Conservation (phyloP, 2,113 vertebrate species). For the Bos taurus region DNA sequence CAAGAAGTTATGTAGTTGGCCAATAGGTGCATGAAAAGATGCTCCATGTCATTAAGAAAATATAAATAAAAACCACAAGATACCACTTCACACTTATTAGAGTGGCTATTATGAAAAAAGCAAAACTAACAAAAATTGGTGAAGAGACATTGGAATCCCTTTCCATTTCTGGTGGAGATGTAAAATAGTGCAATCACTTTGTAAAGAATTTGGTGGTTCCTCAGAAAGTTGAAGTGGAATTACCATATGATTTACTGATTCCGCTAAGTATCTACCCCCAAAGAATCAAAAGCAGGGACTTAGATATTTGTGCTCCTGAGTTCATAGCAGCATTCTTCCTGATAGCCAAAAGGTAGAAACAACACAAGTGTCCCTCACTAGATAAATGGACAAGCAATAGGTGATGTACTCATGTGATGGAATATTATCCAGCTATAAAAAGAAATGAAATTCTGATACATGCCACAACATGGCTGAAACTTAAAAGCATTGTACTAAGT, state of each 20-base stretch:
- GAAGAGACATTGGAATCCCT: background rate
- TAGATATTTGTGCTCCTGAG: background rate
- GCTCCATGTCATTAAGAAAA: background rate
- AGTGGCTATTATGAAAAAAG: background rate
- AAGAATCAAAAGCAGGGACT: background rate
- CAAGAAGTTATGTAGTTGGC: background rate
- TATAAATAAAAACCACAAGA: background rate
- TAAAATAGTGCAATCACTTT: background rate
- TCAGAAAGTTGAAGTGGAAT: background rate
- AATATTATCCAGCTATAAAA: background rate
- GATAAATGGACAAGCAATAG: background rate
- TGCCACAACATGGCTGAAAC: background rate
- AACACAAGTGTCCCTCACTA: background rate
- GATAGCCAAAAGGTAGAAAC: background rate
- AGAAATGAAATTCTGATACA: background rate
- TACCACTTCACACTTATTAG: background rate
- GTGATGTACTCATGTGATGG: background rate
- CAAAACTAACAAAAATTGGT: background rate
- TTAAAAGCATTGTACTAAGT: background rate
- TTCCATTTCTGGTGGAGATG: background rate
- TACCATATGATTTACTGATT: background rate
- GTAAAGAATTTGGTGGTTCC: background rate
- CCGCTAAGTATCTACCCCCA: background rate
- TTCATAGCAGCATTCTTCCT: background rate
- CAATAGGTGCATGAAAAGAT: background rate